Base-by-base conservation (phyloP, 2,113 vertebrate genomes). In the Dendropsophus ebraccatus region DNA sequence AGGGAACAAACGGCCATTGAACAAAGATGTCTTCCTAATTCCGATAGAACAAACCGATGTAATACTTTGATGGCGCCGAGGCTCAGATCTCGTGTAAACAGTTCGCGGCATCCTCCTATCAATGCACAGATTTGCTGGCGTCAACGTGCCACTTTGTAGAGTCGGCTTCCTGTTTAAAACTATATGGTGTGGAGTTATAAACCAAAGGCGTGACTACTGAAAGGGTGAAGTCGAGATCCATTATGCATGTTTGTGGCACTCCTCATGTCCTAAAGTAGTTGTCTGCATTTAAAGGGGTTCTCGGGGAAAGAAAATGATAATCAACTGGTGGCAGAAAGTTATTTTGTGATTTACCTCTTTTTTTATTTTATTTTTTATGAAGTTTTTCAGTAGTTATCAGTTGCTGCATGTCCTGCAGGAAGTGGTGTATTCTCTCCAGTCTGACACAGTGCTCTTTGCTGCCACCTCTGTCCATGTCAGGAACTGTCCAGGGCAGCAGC, bases 11-110 rank as follows among this genome's bases (percentile, higher is more conserved):
- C 30, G 54, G 32, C 37, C 21, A 73, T 37, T 25, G 54, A 30
- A 62, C 50, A 74, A 84, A 74, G 52, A 84, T 21, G 49, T 84
- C 37, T 41, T 75, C 58, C 37, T 74, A 58, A 60, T 75, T 76
- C 72, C 45, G 7, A 77, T 21, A 77, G 47, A 54, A 50, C 49
- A 81, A 65, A 62, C 35, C n/a, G 11, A n/a, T 45, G 82, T 73
- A 74, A 19, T 41, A 56, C 69, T 83, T 56, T 83, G 47, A 83
- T 74, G 52, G 28, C 45, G 45, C 8, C 21, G n/a, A 72, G 58
- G 56, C 56, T 45, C 35, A 62, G 21, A 80, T 58, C 54, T 62
- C 13, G 5, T 60, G 35, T 25, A n/a, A 80, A 19, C 58, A 41
- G 41, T 47, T 28, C 49, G 23, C 21, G 49, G 49, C 47, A 54